A percentile compares a stretch with the other conserved stretches of the same genome.
phyloP scores from a whole-genome alignment of 2,113 vertebrate species.

The Pygoscelis adeliae region DNA sequence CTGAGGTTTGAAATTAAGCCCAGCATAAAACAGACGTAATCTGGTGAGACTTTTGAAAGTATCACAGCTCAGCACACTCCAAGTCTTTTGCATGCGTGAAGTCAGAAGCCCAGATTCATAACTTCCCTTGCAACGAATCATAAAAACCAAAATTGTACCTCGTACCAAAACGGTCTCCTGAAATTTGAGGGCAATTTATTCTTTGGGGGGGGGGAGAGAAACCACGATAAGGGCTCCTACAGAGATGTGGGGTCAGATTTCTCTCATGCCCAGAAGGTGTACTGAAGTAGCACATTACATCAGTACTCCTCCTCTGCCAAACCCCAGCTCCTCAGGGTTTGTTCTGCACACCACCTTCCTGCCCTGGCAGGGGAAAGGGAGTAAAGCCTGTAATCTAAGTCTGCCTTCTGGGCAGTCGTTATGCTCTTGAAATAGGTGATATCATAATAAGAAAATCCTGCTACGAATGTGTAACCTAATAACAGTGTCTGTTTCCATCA shows the following conservation, averaged over 20 bases:
- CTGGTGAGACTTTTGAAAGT: neutral
- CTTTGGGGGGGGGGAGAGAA: neutral
- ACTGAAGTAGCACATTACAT: neutral
- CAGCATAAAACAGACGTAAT: neutral
- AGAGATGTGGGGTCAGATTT: neutral
- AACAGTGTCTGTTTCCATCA: neutral
- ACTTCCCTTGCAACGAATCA: neutral
- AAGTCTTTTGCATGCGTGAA: rapidly evolving
- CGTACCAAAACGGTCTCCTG: neutral
- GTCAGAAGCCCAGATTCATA: neutral
- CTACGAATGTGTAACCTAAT: rapidly evolving
- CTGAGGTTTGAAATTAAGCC: neutral
- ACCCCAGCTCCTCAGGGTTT: neutral
- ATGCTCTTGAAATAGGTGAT: neutral
- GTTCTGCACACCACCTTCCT: neutral
- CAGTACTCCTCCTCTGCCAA: neutral
- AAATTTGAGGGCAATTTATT: neutral
- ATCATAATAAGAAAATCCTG: neutral
- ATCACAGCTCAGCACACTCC: neutral
- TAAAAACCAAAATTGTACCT: rapidly evolving
- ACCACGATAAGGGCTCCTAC: rapidly evolving
- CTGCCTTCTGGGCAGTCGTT: neutral
- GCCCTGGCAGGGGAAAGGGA: neutral
- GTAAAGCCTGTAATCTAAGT: neutral
- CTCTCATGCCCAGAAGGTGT: neutral